Evolutionary conservation across 2,797 vertebrate species (phyloP), one percentile per base, ranked within the genome.

Genomic region (Lophura swinhoii): DNA sequence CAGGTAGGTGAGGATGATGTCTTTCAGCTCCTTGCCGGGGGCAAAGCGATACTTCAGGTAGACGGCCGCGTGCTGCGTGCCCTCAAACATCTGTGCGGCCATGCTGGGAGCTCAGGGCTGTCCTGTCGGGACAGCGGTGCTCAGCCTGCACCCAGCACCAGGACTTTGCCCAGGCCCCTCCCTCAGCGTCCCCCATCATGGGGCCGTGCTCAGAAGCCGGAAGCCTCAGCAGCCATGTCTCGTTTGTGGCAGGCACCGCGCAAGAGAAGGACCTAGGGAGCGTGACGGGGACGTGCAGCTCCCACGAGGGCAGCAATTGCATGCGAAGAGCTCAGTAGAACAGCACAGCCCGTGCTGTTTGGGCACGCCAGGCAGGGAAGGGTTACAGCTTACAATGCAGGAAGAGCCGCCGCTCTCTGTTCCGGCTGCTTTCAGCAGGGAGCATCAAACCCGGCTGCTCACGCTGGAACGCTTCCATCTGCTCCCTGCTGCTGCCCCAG

Each of bases 21-120:
- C 90, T 43, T 97, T 94, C 16, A 99, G 96, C 35, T 97, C 95
- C 56, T 97, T 68, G 15, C 98, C 96, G 0, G 98, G 98, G 1
- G 97, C 96, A 75, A 98, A 91, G 78, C 98, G 94, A 93, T 98
- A 98, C 68, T 97, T 98, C 96, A 97, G 97, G 84, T 99, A 98
- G 33, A 94, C 70, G 0, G 96, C 96, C 0, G 98, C 98, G 0
- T 98, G 98, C 9, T 96, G 87, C 58, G 84, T 97, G 13, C 95
- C 98, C 88, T 98, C 98, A 55, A 98, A 98, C 94, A 98, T 94
- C 49, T 97, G 97, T 29, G 96, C 43, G 69, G 98, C 76, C 98
- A 98, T 98, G 24, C 18, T 44, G 3, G 46, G 9, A 55, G 64
- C 14, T 22, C 80, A 14, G 68, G 15, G 18, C 39, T 21, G 49